Percentiles rank a stretch among this genome's conserved stretches.
Evolutionary conservation across 2,113 vertebrate genomes (phyloP).

Genomic region (Gymnogyps californianus): DNA sequence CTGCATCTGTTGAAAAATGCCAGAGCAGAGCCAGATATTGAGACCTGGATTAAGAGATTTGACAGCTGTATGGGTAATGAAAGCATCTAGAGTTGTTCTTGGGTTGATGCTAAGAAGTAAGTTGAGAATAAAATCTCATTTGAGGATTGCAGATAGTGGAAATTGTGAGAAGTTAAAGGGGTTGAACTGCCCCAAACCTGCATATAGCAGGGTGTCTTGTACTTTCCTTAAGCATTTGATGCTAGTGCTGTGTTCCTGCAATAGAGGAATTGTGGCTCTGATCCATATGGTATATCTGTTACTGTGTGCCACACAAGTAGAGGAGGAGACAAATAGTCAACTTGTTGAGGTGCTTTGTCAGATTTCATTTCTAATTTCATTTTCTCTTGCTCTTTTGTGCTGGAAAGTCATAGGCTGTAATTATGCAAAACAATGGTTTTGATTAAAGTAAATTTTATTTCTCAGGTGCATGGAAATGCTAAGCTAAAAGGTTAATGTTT

Average conservation of each 20-base stretch:
- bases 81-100: not conserved
- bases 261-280: not conserved
- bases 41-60: not conserved
- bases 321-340: not conserved
- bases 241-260: not conserved
- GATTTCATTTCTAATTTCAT: not conserved
- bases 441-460: not conserved
- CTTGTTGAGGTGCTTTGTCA: not conserved
- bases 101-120: not conserved
- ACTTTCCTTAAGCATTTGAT: not conserved
- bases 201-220: fast-evolving
- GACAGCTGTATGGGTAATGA: not conserved
- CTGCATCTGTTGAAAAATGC: not conserved
- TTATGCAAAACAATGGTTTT: not conserved
- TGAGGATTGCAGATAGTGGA: not conserved
- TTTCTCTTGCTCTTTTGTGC: not conserved
- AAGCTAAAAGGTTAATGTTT: not conserved
- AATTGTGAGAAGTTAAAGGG: not conserved
- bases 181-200: fast-evolving
- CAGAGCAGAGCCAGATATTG: not conserved
- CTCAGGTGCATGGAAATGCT: not conserved
- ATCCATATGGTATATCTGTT: fast-evolving
- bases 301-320: not conserved
- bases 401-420: not conserved
- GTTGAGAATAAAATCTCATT: not conserved